Conservation (phyloP, 2,113 vertebrate genomes). For the Seriola rivoliana region DNA sequence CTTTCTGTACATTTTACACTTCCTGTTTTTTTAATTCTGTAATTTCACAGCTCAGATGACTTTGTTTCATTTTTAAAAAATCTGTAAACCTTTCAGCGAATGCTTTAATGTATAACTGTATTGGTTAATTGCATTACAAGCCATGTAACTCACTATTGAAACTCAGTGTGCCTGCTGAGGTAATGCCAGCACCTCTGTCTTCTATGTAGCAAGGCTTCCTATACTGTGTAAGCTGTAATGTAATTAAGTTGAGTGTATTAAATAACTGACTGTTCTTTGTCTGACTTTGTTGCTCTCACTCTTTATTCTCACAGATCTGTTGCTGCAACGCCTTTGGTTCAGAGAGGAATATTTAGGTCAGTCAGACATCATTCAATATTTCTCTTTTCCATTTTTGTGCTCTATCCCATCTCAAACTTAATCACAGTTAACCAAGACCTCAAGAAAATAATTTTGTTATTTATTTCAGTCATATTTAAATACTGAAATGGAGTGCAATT, state of each 20-base stretch:
- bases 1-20: constrained; percentile 6
- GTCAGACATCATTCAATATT: constrained; percentile 2
- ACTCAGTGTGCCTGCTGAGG: not conserved
- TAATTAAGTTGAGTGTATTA: constrained; percentile 50
- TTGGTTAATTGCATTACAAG: not conserved
- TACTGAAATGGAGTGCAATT: not conserved
- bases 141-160: not conserved
- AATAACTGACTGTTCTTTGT: constrained; percentile 34
- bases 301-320: constrained; percentile 51
- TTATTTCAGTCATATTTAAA: not conserved
- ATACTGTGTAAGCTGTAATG: constrained; percentile 13
- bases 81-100: not conserved
- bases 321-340: constrained; percentile 14
- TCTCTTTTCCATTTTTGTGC: not conserved
- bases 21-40: constrained; percentile 25
- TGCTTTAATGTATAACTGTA: not conserved
- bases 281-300: constrained; percentile 34
- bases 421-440: not conserved
- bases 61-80: not conserved
- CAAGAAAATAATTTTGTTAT: not conserved
- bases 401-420: not conserved
- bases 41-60: not conserved
- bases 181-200: not conserved
- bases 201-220: not conserved
- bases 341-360: constrained; percentile 46